A percentile compares a stretch with the other conserved stretches of the same genome.
These are phyloP conservation scores for Rhingia rostrata DNA, from an alignment of 2,888 invertebrate species.

Conservation along the genomic window DNA sequence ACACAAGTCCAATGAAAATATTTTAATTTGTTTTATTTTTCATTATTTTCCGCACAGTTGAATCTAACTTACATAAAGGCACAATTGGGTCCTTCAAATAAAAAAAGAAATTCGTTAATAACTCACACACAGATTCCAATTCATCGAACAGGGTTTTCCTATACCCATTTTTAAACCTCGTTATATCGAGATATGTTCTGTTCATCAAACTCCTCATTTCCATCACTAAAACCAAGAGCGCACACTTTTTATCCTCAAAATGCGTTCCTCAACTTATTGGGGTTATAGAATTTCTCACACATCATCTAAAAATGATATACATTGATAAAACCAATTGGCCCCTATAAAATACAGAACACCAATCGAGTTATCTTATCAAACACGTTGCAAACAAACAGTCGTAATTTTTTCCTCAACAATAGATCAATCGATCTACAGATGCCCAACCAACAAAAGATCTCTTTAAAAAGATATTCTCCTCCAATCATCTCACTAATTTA, in stretches of 20 bases:
- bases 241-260: neutral
- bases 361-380: conserved; percentile 27
- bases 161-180: too few species aligned
- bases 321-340: neutral
- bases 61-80: too few species aligned
- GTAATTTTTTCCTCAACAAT: conserved; percentile 32
- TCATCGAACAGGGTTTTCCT: too few species aligned
- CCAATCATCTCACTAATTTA: conserved; percentile 70
- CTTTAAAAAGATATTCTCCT: conserved; percentile 57
- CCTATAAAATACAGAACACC: conserved; percentile 16
- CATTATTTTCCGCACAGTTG: too few species aligned
- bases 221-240: neutral
- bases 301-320: neutral
- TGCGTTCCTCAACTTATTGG: conserved; percentile 7
- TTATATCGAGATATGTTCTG: too few species aligned
- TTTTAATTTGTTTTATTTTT: too few species aligned
- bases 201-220: too few species aligned
- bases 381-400: conserved; percentile 57
- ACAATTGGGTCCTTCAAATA: too few species aligned
- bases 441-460: conserved; percentile 33
- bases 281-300: conserved; percentile 15
- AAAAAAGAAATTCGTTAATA: too few species aligned
- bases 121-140: too few species aligned
- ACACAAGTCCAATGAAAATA: too few species aligned
- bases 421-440: conserved; percentile 26